phyloP scores from a whole-genome alignment of 1,140 invertebrate genomes.

The Microplitis demolitor region DNA sequence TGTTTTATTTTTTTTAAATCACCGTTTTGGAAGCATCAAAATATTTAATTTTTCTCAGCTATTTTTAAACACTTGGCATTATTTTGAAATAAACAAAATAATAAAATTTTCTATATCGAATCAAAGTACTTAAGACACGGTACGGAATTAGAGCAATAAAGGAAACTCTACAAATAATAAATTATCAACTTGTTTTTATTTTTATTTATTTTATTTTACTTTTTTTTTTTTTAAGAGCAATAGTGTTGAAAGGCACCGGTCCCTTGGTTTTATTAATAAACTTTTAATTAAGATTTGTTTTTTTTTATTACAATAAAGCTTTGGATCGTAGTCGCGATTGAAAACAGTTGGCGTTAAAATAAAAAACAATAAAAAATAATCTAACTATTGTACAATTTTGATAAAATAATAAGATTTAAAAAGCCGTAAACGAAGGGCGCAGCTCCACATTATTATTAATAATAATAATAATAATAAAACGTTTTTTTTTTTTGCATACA shows the following conservation, averaged over 20 bases:
- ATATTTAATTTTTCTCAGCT: slow-evolving; percentile 12
- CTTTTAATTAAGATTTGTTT: too few relatives aligned
- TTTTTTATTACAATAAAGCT: slow-evolving; percentile 9
- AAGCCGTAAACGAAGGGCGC: slow-evolving; percentile 28
- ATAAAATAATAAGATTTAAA: too few relatives aligned
- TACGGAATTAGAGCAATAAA: neutral
- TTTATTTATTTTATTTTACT: too few relatives aligned
- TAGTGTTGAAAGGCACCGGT: slow-evolving; percentile 23
- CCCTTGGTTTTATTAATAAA: neutral
- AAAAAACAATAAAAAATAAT: too few relatives aligned
- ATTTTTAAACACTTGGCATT: neutral
- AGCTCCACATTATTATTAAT: slow-evolving; percentile 23
- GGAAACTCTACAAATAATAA: neutral
- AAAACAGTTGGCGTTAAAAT: too few relatives aligned
- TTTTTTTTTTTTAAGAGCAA: neutral
- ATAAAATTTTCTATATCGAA: too few relatives aligned
- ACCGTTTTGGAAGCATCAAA: slow-evolving; percentile 26
- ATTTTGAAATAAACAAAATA: too few relatives aligned
- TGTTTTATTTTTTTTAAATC: neutral
- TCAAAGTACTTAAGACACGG: neutral
- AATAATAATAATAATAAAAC: slow-evolving; percentile 3
- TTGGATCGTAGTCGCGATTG: neutral
- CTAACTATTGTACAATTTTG: too few relatives aligned
- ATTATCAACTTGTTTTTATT: neutral
- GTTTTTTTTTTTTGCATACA: slow-evolving; percentile 42